Base-by-base conservation (phyloP, 2,888 invertebrate genomes). In the Hirtodrosophila alboralis region DNA sequence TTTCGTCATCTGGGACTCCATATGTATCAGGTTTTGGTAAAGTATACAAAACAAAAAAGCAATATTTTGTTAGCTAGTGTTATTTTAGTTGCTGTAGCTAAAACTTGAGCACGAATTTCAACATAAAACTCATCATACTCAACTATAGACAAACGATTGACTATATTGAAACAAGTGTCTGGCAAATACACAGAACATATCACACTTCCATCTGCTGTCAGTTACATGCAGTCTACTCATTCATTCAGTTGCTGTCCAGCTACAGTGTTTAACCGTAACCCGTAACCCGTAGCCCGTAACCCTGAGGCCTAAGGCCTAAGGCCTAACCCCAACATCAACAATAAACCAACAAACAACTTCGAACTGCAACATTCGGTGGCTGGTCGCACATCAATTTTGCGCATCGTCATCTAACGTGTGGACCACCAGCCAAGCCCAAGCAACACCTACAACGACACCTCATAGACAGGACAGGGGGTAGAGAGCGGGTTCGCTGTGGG, bases 371-470 rank as follows among this genome's bases (percentile, higher is more conserved):
- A 62, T 72, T 75, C 83, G 64, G 72, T 81, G 79, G 75, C 81
- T 59, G 58, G 16, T 48, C 41, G 75, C 76, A 74, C 80, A 83
- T 81, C 80, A 81, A 81, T 81, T 85, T 84, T 76, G 80, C 84
- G 76, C 86, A 73, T 70, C 77, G 81, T 78, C 84, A 84, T 77
- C 83, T 83, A 81, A 85, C 76, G 76, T 65, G 70, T 62, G 75
- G 81, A 81, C 81, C 81, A 81, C 81, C 84, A 85, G 72, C 72
- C 70, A 76, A 79, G 85, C 62, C 40, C 38, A 56, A 16, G 63
- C 76, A 65, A 81, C 78, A 86, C 72, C 86, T 77, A 79, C 80
- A 75, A 79, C 78, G 67, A 84, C 75, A 78, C 86, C 75, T 84
- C 73, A 68, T 81, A 83, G 79, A 78, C 83, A 47, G 33, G n/a